phyloP scores from a whole-genome alignment of 2,797 vertebrate species.

The Allobates femoralis region DNA sequence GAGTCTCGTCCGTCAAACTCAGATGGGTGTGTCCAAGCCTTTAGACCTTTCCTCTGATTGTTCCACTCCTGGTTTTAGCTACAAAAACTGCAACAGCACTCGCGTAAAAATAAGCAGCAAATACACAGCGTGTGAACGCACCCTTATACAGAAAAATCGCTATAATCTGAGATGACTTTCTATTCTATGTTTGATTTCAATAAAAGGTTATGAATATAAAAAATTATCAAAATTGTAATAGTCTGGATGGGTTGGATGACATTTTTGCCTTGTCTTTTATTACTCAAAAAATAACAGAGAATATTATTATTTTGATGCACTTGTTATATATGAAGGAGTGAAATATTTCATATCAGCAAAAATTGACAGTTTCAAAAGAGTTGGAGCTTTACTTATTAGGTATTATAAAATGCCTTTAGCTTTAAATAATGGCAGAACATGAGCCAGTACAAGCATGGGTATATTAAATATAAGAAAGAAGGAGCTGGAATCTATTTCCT shows the following conservation, averaged over 20 bases:
- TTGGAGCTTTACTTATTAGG: constrained; percentile 38
- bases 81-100: too few relatives aligned
- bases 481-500: constrained; percentile 3
- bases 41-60: too few relatives aligned
- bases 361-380: neutral
- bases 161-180: too few relatives aligned
- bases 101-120: too few relatives aligned
- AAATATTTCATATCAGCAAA: constrained; percentile 35
- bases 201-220: too few relatives aligned
- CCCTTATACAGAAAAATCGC: too few relatives aligned
- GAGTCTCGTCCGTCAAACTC: too few relatives aligned
- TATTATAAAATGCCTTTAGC: constrained; percentile 30
- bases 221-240: neutral
- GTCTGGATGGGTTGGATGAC: neutral
- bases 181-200: too few relatives aligned
- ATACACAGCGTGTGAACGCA: too few relatives aligned
- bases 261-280: neutral
- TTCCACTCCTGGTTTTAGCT: too few relatives aligned
- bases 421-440: constrained; percentile 35
- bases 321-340: constrained; percentile 3
- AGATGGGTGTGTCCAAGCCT: too few relatives aligned
- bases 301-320: neutral
- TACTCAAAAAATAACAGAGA: neutral
- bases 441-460: constrained; percentile 6
- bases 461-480: constrained; percentile 32